These are phyloP conservation scores for Busseola fusca DNA, from an alignment of 2,888 invertebrate species.

Conservation along the genomic window DNA sequence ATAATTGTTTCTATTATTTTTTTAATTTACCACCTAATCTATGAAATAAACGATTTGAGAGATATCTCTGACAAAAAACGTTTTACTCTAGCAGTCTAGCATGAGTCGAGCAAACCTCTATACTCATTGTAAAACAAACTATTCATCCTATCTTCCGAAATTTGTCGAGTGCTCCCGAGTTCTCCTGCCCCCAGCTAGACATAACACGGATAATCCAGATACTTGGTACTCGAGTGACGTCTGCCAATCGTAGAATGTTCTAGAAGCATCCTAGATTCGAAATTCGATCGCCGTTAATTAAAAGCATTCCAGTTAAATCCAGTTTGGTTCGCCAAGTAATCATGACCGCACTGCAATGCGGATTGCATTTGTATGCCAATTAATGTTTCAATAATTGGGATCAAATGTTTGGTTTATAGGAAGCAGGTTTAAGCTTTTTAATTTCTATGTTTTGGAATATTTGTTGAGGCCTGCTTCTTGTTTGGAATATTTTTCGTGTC, in stretches of 20 bases:
- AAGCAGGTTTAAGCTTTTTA: constrained; percentile 1
- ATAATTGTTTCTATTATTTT: too few relatives aligned
- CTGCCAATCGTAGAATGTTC: constrained; percentile 51
- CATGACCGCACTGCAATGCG: constrained; percentile 58
- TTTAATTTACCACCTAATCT: too few relatives aligned
- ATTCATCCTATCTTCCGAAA: constrained; percentile 33
- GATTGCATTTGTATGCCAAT: constrained; percentile 57
- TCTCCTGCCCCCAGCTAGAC: constrained; percentile 16
- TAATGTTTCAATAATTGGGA: constrained; percentile 56
- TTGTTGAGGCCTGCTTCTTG: background rate
- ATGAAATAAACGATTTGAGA: too few relatives aligned
- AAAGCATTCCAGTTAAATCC: constrained; percentile 55
- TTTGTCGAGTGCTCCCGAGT: constrained; percentile 31
- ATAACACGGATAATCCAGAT: constrained; percentile 49
- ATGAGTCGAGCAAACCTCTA: background rate
- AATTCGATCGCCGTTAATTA: constrained; percentile 59
- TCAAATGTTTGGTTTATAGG: constrained; percentile 21
- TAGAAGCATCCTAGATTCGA: constrained; percentile 52
- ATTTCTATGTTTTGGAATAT: background rate
- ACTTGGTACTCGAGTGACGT: constrained; percentile 38
- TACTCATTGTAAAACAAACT: constrained; percentile 14
- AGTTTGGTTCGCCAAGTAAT: constrained; percentile 53
- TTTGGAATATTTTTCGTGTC: background rate
- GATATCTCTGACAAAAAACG: background rate
- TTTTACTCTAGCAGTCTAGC: too few relatives aligned